Conservation (phyloP, 2,113 vertebrate genomes). For the Melanotaenia duboulayi region DNA sequence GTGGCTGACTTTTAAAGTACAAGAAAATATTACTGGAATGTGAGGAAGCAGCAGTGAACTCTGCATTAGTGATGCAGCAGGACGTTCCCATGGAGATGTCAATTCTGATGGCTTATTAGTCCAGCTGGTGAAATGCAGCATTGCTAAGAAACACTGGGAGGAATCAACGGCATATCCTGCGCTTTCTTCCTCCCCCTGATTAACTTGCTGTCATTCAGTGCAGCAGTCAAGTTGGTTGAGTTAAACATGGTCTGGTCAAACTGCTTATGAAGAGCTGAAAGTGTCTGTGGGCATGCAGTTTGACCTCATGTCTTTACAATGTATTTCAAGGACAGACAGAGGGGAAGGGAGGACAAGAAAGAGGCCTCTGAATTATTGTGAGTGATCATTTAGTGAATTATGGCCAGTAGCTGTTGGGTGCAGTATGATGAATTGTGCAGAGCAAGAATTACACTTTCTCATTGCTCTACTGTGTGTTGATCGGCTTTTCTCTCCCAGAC, state of each 20-base stretch:
- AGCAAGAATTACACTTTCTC: conserved; percentile 82
- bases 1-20: conserved; percentile 16
- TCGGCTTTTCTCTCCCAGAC: conserved; percentile 50
- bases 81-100: conserved; percentile 80
- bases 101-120: conserved; percentile 70
- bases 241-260: conserved; percentile 42
- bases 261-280: conserved; percentile 23
- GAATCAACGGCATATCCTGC: conserved; percentile 37
- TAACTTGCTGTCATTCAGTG: conserved; percentile 43
- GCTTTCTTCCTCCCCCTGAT: conserved; percentile 23
- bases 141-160: conserved; percentile 52
- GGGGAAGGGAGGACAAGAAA: conserved; percentile 62
- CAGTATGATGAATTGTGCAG: conserved; percentile 73
- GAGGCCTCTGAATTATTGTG: conserved; percentile 78
- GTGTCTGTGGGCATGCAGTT: conserved; percentile 47
- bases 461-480: conserved; percentile 64
- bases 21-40: conserved; percentile 53
- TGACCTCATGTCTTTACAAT: conserved; percentile 63
- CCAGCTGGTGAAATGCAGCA: conserved; percentile 51
- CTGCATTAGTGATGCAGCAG: conserved; percentile 62
- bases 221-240: conserved; percentile 28
- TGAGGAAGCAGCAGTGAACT: conserved; percentile 53
- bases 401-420: conserved; percentile 78
- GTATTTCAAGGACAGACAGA: conserved; percentile 69
- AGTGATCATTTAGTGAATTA: conserved; percentile 83